phyloP scores from a whole-genome alignment of 1,140 invertebrate genomes.

The Bombus difficillimus region DNA sequence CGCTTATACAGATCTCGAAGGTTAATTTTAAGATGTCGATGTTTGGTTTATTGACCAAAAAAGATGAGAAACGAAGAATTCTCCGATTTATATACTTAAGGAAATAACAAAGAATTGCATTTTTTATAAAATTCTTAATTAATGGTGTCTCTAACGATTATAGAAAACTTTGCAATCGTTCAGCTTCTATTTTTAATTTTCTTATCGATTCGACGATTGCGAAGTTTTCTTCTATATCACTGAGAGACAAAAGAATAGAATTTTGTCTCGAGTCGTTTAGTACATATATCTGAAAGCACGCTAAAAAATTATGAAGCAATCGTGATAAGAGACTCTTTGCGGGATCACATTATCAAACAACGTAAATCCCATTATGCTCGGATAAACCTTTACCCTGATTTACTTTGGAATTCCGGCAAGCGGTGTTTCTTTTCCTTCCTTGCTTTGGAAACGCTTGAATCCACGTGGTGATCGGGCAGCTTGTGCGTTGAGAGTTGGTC shows the following conservation, averaged over 20 bases:
- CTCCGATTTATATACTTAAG: too few relatives aligned
- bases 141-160: too few relatives aligned
- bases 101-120: too few relatives aligned
- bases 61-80: too few relatives aligned
- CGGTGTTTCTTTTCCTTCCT: background rate
- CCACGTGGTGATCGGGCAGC: background rate
- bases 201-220: background rate
- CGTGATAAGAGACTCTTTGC: background rate
- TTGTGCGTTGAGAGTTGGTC: conserved; percentile 17
- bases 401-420: background rate
- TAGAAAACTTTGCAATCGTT: background rate
- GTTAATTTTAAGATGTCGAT: too few relatives aligned
- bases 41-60: too few relatives aligned
- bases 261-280: background rate
- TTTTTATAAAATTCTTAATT: too few relatives aligned
- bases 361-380: background rate
- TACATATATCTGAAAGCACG: background rate
- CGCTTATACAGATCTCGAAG: too few relatives aligned
- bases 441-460: background rate
- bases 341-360: background rate
- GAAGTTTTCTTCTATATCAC: background rate
- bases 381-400: background rate
- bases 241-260: background rate
- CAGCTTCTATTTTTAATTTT: background rate
- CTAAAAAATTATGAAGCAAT: background rate